phyloP scores from a whole-genome alignment of 1,140 invertebrate genomes.

The Drosophila ercepeae region DNA sequence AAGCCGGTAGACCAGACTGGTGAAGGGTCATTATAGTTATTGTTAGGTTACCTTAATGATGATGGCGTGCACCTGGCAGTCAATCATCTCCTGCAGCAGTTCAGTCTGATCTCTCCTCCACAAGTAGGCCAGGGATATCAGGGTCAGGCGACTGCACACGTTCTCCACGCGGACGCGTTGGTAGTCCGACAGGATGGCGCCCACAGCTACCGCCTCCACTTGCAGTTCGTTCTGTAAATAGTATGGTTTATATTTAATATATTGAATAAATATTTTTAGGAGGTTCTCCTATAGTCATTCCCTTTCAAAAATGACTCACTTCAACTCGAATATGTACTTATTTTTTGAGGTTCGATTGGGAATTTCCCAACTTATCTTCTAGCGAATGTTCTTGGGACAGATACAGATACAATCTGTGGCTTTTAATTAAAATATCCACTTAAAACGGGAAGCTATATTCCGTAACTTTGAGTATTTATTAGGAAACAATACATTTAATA shows the following conservation, averaged over 20 bases:
- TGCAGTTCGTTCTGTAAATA: slow-evolving; percentile 89
- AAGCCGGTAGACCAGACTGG: too few species aligned
- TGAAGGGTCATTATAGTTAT: too few species aligned
- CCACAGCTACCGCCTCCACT: slow-evolving; percentile 96
- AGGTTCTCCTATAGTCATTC: too few species aligned
- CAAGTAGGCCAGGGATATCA: slow-evolving; percentile 95
- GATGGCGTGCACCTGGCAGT: slow-evolving; percentile 95
- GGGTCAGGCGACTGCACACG: slow-evolving; percentile 96
- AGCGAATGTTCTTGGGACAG: too few species aligned
- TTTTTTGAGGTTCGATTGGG: too few species aligned
- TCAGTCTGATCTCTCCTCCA: slow-evolving; percentile 97
- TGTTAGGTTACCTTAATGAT: slow-evolving; percentile 91
- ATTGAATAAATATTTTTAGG: too few species aligned
- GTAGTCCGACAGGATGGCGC: slow-evolving; percentile 99
- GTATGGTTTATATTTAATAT: not conserved
- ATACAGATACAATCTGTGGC: not conserved
- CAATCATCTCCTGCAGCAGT: slow-evolving; percentile 98
- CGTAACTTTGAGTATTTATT: too few species aligned
- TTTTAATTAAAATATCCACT: too few species aligned
- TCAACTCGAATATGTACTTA: not conserved
- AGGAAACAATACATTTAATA: too few species aligned
- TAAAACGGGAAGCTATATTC: too few species aligned
- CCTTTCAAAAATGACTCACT: too few species aligned
- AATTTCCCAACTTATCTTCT: too few species aligned
- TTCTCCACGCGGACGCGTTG: slow-evolving; percentile 98